Conservation (phyloP, 1,140 invertebrate genomes). For the Temnothorax longispinosus region DNA sequence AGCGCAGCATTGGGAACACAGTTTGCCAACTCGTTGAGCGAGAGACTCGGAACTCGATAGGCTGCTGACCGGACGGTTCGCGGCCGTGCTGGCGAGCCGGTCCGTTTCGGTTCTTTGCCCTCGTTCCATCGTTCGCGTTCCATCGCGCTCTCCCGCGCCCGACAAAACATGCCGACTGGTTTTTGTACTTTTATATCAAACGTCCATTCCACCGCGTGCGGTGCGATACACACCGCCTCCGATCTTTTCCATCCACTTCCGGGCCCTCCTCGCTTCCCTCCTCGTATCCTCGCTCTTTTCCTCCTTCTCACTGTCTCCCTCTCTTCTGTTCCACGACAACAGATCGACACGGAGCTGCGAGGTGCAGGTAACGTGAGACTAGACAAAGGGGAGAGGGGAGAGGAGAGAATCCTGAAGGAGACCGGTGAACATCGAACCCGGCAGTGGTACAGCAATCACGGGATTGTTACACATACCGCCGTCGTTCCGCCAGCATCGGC, state of each 20-base stretch:
- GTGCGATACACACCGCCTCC: not conserved
- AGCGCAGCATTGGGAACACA: slow-evolving; percentile 75
- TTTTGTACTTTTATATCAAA: slow-evolving; percentile 77
- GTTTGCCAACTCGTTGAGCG: slow-evolving; percentile 83
- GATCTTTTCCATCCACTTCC: slow-evolving; percentile 47
- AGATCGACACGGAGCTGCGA: slow-evolving; percentile 16
- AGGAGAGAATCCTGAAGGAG: slow-evolving; percentile 40
- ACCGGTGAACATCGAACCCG: slow-evolving; percentile 77
- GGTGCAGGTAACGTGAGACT: slow-evolving; percentile 21
- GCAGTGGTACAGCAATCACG: slow-evolving; percentile 77
- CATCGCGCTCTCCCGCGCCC: slow-evolving; percentile 64
- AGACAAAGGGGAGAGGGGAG: slow-evolving; percentile 37
- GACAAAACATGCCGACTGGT: slow-evolving; percentile 70
- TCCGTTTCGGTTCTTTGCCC: slow-evolving; percentile 73
- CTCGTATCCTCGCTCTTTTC: not conserved
- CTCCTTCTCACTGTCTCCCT: not conserved
- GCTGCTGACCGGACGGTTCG: slow-evolving; percentile 46
- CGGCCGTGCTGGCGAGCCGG: slow-evolving; percentile 51
- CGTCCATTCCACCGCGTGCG: slow-evolving; percentile 35
- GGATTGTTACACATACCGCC: slow-evolving; percentile 78
- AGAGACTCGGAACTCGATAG: slow-evolving; percentile 78
- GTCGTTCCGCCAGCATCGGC: slow-evolving; percentile 56
- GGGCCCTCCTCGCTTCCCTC: not conserved
- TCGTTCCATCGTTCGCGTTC: slow-evolving; percentile 68
- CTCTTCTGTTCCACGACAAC: slow-evolving; percentile 11